Evolutionary conservation across 1,140 invertebrate species (phyloP).

Genomic region (Eriosoma lanigerum): DNA sequence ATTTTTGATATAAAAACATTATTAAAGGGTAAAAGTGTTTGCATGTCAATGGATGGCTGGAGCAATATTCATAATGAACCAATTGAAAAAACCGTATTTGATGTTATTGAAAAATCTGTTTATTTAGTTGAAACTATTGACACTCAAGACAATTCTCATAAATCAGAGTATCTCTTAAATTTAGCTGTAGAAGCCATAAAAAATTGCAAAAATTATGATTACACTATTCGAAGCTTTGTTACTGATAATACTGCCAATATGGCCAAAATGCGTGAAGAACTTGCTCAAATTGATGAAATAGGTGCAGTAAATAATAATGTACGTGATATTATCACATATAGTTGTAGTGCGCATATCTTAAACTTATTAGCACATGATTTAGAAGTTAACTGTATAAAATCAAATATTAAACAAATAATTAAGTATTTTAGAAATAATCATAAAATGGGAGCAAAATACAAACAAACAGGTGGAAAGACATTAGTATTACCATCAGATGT

Average conservation of each 20-base stretch:
- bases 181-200: not conserved
- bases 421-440: constrained; percentile 29
- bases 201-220: not conserved
- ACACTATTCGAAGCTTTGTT: not conserved
- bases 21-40: not conserved
- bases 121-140: too few species aligned
- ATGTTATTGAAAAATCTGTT: too few species aligned
- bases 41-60: constrained; percentile 19
- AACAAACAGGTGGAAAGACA: not conserved
- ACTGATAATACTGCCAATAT: constrained; percentile 29
- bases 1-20: not conserved
- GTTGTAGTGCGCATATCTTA: constrained; percentile 8
- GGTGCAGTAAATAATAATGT: not conserved
- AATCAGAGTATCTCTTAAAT: constrained; percentile 18
- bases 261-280: constrained; percentile 1
- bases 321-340: constrained; percentile 2
- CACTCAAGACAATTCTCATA: too few species aligned
- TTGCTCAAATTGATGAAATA: constrained; percentile 1
- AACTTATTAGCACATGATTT: constrained; percentile 3
- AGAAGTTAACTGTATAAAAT: not conserved
- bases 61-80: constrained; percentile 13
- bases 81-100: too few species aligned
- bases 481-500: constrained; percentile 16
- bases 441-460: constrained; percentile 21
- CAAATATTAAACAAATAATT: not conserved